Conservation (phyloP, 2,797 vertebrate genomes). For the Leptoclinus maculatus region DNA sequence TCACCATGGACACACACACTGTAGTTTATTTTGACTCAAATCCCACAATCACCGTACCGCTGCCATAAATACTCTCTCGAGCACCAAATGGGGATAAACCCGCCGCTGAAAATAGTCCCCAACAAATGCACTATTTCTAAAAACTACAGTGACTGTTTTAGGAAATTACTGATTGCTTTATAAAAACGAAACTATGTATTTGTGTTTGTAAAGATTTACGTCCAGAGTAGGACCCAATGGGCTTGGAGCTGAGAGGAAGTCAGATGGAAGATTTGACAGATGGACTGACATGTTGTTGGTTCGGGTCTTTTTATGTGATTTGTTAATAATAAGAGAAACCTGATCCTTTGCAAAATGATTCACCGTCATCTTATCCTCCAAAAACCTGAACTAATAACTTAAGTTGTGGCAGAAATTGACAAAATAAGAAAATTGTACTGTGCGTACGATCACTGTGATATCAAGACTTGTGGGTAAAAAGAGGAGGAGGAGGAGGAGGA, state of each 20-base stretch:
- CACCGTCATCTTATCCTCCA: background rate
- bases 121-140: background rate
- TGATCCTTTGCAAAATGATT: background rate
- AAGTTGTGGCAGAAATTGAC: background rate
- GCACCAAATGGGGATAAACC: background rate
- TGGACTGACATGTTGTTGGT: background rate
- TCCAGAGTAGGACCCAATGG: background rate
- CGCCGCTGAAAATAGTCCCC: background rate
- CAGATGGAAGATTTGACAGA: background rate
- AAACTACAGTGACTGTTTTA: background rate
- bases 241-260: background rate
- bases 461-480: background rate
- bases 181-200: background rate
- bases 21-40: background rate
- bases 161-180: background rate
- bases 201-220: background rate
- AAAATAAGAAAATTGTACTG: background rate
- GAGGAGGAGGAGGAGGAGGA: background rate
- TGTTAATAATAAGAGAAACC: background rate
- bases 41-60: background rate
- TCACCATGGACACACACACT: background rate
- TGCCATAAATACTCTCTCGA: background rate
- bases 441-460: background rate
- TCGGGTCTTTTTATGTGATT: background rate
- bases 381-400: background rate